phyloP scores from a whole-genome alignment of 1,140 invertebrate species.

The Prorops nasuta region DNA sequence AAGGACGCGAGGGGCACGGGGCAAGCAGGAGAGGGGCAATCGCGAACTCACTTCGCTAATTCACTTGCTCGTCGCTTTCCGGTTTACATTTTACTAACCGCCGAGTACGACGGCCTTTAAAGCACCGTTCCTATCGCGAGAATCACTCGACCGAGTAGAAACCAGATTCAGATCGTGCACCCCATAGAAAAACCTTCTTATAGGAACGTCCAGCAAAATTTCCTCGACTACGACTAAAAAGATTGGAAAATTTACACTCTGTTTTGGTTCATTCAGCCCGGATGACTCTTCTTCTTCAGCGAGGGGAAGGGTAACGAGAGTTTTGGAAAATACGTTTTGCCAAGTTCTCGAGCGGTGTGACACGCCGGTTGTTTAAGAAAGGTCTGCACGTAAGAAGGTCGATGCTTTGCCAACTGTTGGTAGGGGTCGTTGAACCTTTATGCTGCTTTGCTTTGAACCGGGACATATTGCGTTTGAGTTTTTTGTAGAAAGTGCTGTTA shows the following conservation, averaged over 20 bases:
- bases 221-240: too few species aligned
- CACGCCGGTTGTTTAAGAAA: not conserved
- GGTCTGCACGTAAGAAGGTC: not conserved
- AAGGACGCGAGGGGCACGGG: conserved; percentile 8
- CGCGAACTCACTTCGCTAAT: conserved; percentile 44
- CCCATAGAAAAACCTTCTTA: too few species aligned
- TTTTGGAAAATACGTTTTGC: too few species aligned
- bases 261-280: too few species aligned
- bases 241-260: too few species aligned
- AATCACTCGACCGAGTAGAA: too few species aligned
- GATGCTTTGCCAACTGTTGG: not conserved
- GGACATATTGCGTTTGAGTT: not conserved
- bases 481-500: conserved; percentile 3
- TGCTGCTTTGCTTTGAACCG: conserved; percentile 2
- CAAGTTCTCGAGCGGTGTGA: too few species aligned
- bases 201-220: too few species aligned
- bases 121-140: conserved; percentile 10
- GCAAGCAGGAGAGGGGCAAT: conserved; percentile 20
- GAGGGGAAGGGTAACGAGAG: too few species aligned
- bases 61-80: conserved; percentile 47
- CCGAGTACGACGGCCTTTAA: conserved; percentile 35
- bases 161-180: too few species aligned
- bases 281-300: too few species aligned
- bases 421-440: not conserved
- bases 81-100: conserved; percentile 40